Evolutionary conservation across 2,113 vertebrate genomes (phyloP).

Genomic region (Vulpes vulpes): DNA sequence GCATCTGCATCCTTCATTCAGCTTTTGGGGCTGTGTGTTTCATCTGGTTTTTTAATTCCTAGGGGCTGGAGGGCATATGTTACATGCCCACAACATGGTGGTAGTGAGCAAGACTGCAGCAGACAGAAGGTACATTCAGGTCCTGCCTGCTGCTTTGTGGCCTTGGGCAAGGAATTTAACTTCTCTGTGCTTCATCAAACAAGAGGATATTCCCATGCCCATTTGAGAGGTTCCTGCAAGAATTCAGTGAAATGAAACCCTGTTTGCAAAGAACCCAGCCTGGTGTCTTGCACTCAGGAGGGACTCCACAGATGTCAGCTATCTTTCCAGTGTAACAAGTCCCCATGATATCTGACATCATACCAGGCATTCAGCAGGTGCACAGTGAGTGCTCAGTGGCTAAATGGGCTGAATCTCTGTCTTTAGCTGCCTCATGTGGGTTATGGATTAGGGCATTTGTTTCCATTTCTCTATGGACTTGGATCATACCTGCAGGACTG

Average conservation of each 20-base stretch:
- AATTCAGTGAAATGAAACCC: neutral
- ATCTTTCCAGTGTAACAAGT: neutral
- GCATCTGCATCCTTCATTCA: neutral
- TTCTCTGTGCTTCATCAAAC: neutral
- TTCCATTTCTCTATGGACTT: neutral
- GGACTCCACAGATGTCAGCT: neutral
- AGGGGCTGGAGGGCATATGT: neutral
- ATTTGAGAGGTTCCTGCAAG: neutral
- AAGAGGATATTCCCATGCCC: neutral
- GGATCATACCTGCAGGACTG: neutral
- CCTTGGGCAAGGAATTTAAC: neutral
- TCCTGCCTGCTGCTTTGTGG: neutral
- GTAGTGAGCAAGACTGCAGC: neutral
- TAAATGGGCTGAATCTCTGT: neutral
- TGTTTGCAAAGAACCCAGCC: neutral
- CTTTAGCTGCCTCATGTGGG: neutral
- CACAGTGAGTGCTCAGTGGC: neutral
- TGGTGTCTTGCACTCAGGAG: too few relatives aligned
- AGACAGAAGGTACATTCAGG: neutral
- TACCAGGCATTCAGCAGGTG: neutral
- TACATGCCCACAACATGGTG: too few relatives aligned
- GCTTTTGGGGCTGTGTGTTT: neutral
- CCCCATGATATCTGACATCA: fast-evolving
- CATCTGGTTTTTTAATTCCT: neutral
- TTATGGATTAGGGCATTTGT: neutral